Evolutionary conservation across 2,113 vertebrate species (phyloP), one percentile per base, ranked within the genome.

Genomic region (Notiomystis cincta): DNA sequence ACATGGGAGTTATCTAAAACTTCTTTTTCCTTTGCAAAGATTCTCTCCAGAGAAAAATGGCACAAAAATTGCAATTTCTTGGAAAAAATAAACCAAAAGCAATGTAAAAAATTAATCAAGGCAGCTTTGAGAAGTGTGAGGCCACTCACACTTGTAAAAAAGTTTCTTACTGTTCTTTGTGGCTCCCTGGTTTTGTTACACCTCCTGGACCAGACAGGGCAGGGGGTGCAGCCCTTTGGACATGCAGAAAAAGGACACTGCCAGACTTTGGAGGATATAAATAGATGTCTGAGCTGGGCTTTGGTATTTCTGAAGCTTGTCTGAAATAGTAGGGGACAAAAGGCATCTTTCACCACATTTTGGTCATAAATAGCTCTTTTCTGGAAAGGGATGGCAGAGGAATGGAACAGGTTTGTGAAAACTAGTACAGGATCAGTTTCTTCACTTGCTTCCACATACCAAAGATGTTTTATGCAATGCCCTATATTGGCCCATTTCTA

Each of bases 71-170:
- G 11, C 7, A 56, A 47, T 62, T 82, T 66, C 13, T 13, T 5
- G 6, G 1, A 0, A 1, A 10, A 10, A 23, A 21, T n/a, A 23
- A 30, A 31, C 2, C 4, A 8, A 16, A 38, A 4, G 14, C 21
- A 30, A n/a, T 15, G 20, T 48, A 10, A 57, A 57, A 64, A 57
- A 50, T 22, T 1, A 66, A 45, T 22, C 17, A 27, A 50, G 27
- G 17, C 9, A 44, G 20, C 7, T 82, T 71, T 47, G 47, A 58
- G 66, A 67, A 42, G 19, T 7, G 10, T 2, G 5, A 78, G 56
- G 38, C 31, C 27, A 20, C 30, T 87, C 18, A 25, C 20, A 38
- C n/a, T 38, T 60, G 33, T 37, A 75, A 50, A 37, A 62, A 33
- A 15, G 7, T 38, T 87, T 83, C 38, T 38, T 13, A 20, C 10